These are phyloP conservation scores for Galeruca laticollis DNA, from an alignment of 2,888 invertebrate genomes.

Conservation along the genomic window DNA sequence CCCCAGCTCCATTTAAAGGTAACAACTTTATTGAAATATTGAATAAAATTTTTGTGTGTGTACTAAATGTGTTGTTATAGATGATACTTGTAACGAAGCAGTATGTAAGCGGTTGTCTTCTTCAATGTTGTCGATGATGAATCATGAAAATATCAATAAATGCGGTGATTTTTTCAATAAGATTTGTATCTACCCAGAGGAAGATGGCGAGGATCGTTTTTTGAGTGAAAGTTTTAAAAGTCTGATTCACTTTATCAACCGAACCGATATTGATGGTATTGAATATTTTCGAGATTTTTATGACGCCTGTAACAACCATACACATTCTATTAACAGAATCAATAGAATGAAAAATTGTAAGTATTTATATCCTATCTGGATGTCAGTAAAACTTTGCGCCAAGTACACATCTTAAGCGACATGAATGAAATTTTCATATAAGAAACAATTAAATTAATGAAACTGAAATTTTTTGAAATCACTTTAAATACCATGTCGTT, in stretches of 20 bases:
- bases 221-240: constrained; percentile 21
- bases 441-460: too few species aligned
- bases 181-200: constrained; percentile 25
- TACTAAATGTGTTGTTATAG: too few species aligned
- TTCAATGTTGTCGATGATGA: constrained; percentile 29
- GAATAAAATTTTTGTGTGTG: background rate
- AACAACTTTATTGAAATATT: background rate
- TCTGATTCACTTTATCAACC: constrained; percentile 6
- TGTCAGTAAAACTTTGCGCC: too few species aligned
- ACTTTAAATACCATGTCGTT: too few species aligned
- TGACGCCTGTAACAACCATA: constrained; percentile 18
- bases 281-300: constrained; percentile 32
- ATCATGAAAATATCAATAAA: constrained; percentile 19
- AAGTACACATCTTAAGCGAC: too few species aligned
- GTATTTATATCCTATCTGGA: background rate
- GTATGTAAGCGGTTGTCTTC: constrained; percentile 32
- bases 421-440: too few species aligned
- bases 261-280: constrained; percentile 6
- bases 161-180: constrained; percentile 35
- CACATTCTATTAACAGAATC: constrained; percentile 14
- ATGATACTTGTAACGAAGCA: constrained; percentile 20
- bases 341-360: constrained; percentile 23
- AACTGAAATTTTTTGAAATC: too few species aligned
- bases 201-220: constrained; percentile 1
- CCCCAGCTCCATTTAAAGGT: too few species aligned